phyloP scores from a whole-genome alignment of 1,140 invertebrate genomes.

The Hylaeus anthracinus region DNA sequence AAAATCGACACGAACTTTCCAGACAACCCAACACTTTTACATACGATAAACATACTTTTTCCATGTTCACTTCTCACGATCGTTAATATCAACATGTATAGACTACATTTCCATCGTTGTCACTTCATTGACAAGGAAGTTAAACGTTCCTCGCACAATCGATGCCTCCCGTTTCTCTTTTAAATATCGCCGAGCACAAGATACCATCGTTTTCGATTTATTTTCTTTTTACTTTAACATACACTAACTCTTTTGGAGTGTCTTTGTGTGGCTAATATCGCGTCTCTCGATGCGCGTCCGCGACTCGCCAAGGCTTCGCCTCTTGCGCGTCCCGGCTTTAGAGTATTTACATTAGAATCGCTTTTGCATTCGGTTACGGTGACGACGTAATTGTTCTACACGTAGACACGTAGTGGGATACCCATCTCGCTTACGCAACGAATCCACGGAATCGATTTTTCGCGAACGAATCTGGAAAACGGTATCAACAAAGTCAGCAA shows the following conservation, averaged over 20 bases:
- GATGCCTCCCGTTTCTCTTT: no score
- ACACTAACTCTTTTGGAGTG: conserved; percentile 42
- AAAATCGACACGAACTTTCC: no score
- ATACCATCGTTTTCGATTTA: no score
- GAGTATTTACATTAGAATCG: conserved; percentile 15
- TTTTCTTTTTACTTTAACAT: conserved; percentile 4
- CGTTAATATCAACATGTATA: no score
- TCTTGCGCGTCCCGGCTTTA: neutral
- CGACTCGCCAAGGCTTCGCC: neutral
- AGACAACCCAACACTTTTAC: no score
- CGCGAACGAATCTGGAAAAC: neutral
- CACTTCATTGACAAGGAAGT: no score
- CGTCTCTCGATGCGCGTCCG: neutral
- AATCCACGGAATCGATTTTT: neutral
- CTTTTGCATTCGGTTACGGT: conserved; percentile 10
- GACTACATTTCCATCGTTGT: no score
- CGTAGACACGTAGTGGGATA: neutral
- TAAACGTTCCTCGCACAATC: no score
- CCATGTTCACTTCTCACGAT: no score
- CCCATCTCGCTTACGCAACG: conserved; percentile 7
- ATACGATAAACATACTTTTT: no score
- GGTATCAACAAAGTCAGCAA: no score
- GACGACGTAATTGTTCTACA: neutral
- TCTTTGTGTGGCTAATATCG: conserved; percentile 46
- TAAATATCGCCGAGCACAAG: no score